These are phyloP conservation scores for Epinephelus cyanopodus DNA, from an alignment of 2,113 vertebrate genomes.

Conservation along the genomic window DNA sequence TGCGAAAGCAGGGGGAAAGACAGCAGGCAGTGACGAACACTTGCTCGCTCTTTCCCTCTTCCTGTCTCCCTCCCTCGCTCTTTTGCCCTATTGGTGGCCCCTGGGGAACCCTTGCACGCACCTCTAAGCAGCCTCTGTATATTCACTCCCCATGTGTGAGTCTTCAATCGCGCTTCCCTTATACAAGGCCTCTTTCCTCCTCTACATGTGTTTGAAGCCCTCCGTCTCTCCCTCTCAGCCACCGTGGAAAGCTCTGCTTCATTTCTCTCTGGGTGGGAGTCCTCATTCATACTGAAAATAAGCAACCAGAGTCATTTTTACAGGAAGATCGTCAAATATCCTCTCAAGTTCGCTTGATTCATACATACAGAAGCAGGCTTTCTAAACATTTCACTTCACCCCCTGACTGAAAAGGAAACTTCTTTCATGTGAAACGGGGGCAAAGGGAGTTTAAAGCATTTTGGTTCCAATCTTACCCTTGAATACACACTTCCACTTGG, in stretches of 20 bases:
- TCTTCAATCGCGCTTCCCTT: slow-evolving; percentile 60
- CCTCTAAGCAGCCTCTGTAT: slow-evolving; percentile 73
- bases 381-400: slow-evolving; percentile 23
- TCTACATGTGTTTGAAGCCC: slow-evolving; percentile 63
- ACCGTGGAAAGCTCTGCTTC: slow-evolving; percentile 57
- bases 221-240: slow-evolving; percentile 12
- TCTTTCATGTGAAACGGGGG: not conserved
- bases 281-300: slow-evolving; percentile 56
- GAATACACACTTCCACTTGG: not conserved
- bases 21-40: slow-evolving; percentile 51
- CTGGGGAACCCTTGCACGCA: slow-evolving; percentile 69
- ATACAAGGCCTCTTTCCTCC: slow-evolving; percentile 61
- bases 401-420: slow-evolving; percentile 4
- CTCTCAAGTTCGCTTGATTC: slow-evolving; percentile 27
- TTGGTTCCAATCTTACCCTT: not conserved
- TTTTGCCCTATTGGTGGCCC: slow-evolving; percentile 49
- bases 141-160: slow-evolving; percentile 57
- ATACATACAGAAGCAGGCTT: slow-evolving; percentile 32
- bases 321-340: slow-evolving; percentile 33
- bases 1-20: slow-evolving; percentile 53
- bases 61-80: slow-evolving; percentile 28
- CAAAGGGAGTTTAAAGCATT: not conserved
- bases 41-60: slow-evolving; percentile 28
- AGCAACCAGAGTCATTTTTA: slow-evolving; percentile 42
- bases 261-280: slow-evolving; percentile 59